phyloP scores from a whole-genome alignment of 2,888 invertebrate species.

The Nipponacmea schrenckii region DNA sequence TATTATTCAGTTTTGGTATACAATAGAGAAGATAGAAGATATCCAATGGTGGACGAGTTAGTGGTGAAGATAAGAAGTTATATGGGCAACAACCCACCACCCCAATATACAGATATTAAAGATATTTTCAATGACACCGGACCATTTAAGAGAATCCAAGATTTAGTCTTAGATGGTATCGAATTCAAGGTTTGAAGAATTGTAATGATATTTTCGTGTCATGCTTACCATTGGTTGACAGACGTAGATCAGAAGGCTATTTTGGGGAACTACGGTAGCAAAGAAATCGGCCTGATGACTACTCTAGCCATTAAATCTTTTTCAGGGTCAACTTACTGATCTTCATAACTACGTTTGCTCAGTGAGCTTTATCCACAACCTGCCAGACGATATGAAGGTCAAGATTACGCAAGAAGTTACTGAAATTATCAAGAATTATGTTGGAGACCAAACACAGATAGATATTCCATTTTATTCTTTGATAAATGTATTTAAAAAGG shows the following conservation, averaged over 20 bases:
- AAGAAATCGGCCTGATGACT: too few relatives aligned
- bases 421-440: background rate
- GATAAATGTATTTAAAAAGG: background rate
- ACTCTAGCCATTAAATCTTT: too few relatives aligned
- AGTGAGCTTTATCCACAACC: background rate
- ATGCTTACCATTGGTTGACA: too few relatives aligned
- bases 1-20: background rate
- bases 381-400: background rate
- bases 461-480: background rate
- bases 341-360: background rate
- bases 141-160: background rate
- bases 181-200: background rate
- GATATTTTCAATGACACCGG: background rate
- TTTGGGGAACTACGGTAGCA: too few relatives aligned
- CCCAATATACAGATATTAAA: background rate
- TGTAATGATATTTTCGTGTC: too few relatives aligned
- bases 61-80: background rate
- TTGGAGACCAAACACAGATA: background rate
- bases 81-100: background rate
- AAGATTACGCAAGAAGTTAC: background rate
- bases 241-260: too few relatives aligned
- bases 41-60: background rate
- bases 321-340: background rate
- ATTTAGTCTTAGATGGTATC: background rate
- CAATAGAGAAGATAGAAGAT: background rate